Evolutionary conservation across 2,888 invertebrate species (phyloP).

Genomic region (Allacma fusca): DNA sequence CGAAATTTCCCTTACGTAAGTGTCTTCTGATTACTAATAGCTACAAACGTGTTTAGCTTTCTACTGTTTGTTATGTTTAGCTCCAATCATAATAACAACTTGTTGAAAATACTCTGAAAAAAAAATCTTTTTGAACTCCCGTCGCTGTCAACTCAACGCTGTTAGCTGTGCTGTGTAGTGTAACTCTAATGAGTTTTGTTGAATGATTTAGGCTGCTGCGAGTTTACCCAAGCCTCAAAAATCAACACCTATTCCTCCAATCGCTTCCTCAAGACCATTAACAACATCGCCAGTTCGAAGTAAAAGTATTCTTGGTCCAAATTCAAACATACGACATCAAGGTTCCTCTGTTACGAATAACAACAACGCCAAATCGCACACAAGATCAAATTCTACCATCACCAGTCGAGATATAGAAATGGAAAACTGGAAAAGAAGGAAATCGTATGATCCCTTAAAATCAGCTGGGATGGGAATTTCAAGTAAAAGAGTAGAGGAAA

Average conservation of each 20-base stretch:
- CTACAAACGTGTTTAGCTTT: no score
- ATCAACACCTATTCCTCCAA: neutral
- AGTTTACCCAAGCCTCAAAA: conserved; percentile 13
- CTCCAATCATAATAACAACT: no score
- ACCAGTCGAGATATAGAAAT: conserved; percentile 83
- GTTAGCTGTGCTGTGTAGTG: no score
- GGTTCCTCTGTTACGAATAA: conserved; percentile 21
- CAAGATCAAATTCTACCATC: conserved; percentile 71
- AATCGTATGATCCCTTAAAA: conserved; percentile 94
- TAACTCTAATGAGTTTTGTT: no score
- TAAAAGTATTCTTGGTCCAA: conserved; percentile 39
- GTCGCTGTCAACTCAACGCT: no score
- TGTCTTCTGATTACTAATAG: no score
- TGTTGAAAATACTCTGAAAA: no score
- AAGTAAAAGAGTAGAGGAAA: conserved; percentile 27
- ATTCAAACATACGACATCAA: conserved; percentile 39
- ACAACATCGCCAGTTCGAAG: conserved; percentile 22
- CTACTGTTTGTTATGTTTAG: no score
- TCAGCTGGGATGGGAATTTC: conserved; percentile 85
- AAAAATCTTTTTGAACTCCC: no score
- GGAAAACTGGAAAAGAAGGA: conserved; percentile 95
- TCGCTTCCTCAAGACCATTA: conserved; percentile 23
- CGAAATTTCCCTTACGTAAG: no score
- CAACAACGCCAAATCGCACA: conserved; percentile 36
- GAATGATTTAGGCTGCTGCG: conserved; percentile 66